These are phyloP conservation scores for Corythornis vintsioides DNA, from an alignment of 2,113 vertebrate genomes.

Conservation along the genomic window DNA sequence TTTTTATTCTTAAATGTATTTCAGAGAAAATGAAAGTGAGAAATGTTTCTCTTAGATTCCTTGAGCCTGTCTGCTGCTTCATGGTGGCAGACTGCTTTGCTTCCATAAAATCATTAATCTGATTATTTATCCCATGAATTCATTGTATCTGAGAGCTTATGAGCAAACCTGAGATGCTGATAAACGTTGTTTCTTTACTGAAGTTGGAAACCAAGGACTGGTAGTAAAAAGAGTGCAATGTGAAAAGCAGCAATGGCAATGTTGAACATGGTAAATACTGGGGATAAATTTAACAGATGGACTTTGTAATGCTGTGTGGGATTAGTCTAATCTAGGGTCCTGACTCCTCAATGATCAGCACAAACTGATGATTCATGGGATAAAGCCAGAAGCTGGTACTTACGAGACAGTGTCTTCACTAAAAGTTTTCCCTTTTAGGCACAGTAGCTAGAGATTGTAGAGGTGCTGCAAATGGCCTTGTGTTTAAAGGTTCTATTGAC, in stretches of 20 bases:
- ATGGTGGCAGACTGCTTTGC: neutral
- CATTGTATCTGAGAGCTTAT: neutral
- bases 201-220: neutral
- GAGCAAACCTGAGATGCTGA: neutral
- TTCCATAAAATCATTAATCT: neutral
- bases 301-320: neutral
- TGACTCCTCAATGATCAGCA: neutral
- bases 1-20: neutral
- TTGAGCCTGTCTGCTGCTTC: neutral
- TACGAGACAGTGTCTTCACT: neutral
- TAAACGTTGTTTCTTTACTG: neutral
- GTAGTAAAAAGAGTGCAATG: neutral
- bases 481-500: neutral
- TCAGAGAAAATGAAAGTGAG: neutral
- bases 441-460: neutral
- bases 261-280: neutral
- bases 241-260: neutral
- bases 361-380: neutral
- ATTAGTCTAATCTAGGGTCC: neutral
- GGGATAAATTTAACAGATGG: neutral
- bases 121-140: neutral
- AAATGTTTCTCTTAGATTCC: neutral
- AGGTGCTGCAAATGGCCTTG: neutral
- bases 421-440: neutral
- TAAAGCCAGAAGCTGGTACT: neutral